Evolutionary conservation across 2,888 invertebrate genomes (phyloP), one percentile per base, ranked within the genome.

Genomic region (Xanthorhoe spadicearia): DNA sequence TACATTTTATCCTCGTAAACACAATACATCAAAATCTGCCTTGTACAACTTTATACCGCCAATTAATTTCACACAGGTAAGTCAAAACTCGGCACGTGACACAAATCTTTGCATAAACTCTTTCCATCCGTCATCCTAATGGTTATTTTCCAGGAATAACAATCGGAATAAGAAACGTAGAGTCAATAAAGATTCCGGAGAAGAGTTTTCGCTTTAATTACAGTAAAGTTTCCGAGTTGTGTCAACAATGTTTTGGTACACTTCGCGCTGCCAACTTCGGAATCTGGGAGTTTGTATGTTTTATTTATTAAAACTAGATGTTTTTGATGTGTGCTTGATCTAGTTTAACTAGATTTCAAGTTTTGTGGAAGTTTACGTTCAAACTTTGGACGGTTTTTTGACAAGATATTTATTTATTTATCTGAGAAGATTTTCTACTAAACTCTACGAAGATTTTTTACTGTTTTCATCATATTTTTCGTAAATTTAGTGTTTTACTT

Each of bases 131-230:
- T 38, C 50, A 48, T 51, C 50, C 18, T 38, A 50, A 58, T 50
- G 8, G 18, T 49, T 58, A 57, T 57, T 58, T 58, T 50, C 51
- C 58, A 58, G 38, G 58, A 58, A 58, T 58, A 58, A 58, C 58
- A 51, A 58, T 50, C 52, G 46, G 46, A 48, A 64, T 58, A 64
- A 54, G 51, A 53, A 56, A 60, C 51, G 48, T 60, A 73, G 76
- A 84, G 80, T 82, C 81, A 84, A 86, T 84, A 81, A 79, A 82
- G 81, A 83, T 82, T 80, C 78, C 76, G 76, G 77, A 74, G 77
- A 79, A 78, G 82, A 77, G 82, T 83, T 82, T 76, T 79, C 82
- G 78, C 80, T 83, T 83, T 84, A 85, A 85, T 86, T 84, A 82
- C 73, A 66, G 69, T 32, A 35, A 79, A 84, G 82, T 85, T 80